Percentiles rank a stretch among this genome's conserved stretches.
phyloP scores from a whole-genome alignment of 2,113 vertebrate genomes.

The Zosterops pallidus region DNA sequence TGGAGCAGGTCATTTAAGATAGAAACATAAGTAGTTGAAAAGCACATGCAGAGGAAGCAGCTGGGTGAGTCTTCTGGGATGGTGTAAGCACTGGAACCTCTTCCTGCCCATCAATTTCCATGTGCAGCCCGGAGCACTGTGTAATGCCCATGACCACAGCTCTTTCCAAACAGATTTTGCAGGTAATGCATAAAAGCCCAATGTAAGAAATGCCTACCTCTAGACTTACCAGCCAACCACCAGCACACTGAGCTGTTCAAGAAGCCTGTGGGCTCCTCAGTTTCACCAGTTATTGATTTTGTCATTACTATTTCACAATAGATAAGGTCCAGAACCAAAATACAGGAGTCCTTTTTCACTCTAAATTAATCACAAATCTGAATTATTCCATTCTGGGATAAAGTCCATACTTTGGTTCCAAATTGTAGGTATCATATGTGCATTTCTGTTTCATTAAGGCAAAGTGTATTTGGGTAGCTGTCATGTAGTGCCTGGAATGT shows the following conservation, averaged over 20 bases:
- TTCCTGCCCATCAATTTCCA: neutral
- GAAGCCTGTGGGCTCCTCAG: neutral
- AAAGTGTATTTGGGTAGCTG: slow-evolving; percentile 51
- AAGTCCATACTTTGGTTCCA: neutral
- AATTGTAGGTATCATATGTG: neutral
- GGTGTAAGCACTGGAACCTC: neutral
- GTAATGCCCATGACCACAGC: neutral
- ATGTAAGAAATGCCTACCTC: neutral
- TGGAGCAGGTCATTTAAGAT: neutral
- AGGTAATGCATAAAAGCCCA: neutral
- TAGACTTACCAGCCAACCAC: neutral
- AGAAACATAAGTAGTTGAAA: neutral
- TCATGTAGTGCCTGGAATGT: slow-evolving; percentile 50
- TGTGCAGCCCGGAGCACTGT: fast-evolving
- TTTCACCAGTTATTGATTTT: neutral
- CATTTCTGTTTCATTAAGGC: slow-evolving; percentile 38
- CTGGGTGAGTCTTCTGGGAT: neutral
- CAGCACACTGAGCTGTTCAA: neutral
- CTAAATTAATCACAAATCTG: neutral
- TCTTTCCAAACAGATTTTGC: neutral
- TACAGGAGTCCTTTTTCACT: neutral
- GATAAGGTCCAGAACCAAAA: neutral
- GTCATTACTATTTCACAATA: neutral
- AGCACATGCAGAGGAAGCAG: neutral
- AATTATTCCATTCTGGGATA: neutral